Evolutionary conservation across 2,797 vertebrate species (phyloP).

Genomic region (Scleropages formosus): DNA sequence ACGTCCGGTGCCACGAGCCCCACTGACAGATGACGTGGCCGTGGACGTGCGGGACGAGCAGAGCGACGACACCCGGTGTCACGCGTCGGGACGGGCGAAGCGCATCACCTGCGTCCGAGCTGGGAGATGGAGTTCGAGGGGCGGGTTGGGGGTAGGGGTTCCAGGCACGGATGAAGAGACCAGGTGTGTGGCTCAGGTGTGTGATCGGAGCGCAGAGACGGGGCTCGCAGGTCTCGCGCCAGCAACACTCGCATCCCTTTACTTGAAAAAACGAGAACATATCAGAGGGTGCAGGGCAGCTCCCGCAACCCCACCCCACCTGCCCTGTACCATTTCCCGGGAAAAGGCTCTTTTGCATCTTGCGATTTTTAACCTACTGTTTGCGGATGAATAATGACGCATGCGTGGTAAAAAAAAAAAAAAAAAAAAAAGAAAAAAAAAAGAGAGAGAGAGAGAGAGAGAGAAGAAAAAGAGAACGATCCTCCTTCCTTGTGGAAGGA

Average conservation of each 20-base stretch:
- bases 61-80: too few species aligned
- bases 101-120: too few species aligned
- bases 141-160: too few species aligned
- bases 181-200: slow-evolving; percentile 26
- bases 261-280: slow-evolving; percentile 64
- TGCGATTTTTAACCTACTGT: slow-evolving; percentile 65
- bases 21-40: too few species aligned
- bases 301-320: slow-evolving; percentile 34
- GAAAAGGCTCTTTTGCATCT: slow-evolving; percentile 68
- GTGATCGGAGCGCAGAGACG: neutral
- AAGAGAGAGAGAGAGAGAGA: slow-evolving; percentile 38
- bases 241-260: slow-evolving; percentile 52
- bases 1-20: too few species aligned
- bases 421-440: slow-evolving; percentile 36
- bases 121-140: too few species aligned
- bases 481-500: too few species aligned
- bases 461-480: too few species aligned
- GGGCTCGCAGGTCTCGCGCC: slow-evolving; percentile 30
- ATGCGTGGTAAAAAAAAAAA: slow-evolving; percentile 62
- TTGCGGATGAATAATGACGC: slow-evolving; percentile 68
- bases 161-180: too few species aligned
- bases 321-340: slow-evolving; percentile 51
- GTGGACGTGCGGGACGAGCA: too few species aligned
- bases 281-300: slow-evolving; percentile 57
- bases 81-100: too few species aligned